Conservation (phyloP, 2,888 invertebrate species). For the Eudasyphora cyanicolor region DNA sequence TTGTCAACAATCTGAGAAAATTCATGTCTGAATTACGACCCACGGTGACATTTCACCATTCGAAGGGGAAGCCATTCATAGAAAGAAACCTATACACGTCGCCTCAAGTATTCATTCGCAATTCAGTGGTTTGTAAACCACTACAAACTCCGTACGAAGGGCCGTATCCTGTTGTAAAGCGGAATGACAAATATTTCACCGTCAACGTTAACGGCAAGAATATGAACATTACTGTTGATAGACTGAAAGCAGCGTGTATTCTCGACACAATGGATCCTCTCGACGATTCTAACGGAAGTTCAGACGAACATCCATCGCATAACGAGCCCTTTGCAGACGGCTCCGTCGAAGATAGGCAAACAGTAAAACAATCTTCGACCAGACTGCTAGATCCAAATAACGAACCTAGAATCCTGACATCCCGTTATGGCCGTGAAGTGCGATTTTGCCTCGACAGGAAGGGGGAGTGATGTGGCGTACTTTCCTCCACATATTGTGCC, state of each 20-base stretch:
- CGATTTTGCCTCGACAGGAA: no score
- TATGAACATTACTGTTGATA: conserved; percentile 2
- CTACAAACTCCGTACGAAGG: conserved; percentile 33
- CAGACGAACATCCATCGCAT: background rate
- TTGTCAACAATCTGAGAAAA: conserved; percentile 22
- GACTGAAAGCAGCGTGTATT: background rate
- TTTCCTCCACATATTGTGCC: no score
- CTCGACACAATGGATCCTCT: background rate
- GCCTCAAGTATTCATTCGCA: conserved; percentile 35
- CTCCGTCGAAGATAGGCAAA: background rate
- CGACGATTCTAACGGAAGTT: background rate
- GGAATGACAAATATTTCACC: conserved; percentile 23
- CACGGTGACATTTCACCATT: conserved; percentile 11
- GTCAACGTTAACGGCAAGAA: conserved; percentile 25
- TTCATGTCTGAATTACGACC: conserved; percentile 25
- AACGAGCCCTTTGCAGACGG: background rate
- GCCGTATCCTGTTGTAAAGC: conserved; percentile 4
- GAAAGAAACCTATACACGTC: conserved; percentile 1
- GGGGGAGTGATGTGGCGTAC: no score
- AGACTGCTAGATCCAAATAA: background rate
- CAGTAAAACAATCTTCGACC: background rate
- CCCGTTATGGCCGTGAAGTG: background rate
- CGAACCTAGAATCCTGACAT: background rate
- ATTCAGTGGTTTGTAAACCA: conserved; percentile 22
- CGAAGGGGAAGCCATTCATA: conserved; percentile 10